A percentile compares a stretch with the other conserved stretches of the same genome.
These are phyloP conservation scores for Drosophila algonquin DNA, from an alignment of 2,888 invertebrate genomes.

Conservation along the genomic window DNA sequence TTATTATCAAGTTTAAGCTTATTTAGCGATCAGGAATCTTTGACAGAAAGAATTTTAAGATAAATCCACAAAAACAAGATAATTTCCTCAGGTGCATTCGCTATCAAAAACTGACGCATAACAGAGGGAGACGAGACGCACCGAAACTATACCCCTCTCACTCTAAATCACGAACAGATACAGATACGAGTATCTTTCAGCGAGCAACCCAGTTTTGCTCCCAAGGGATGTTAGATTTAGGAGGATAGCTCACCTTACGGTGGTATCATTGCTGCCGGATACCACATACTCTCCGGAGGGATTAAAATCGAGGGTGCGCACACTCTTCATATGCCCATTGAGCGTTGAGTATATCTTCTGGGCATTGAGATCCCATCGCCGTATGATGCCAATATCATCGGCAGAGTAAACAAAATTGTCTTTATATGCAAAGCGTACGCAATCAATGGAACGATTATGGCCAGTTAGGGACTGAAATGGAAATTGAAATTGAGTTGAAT, in stretches of 20 bases:
- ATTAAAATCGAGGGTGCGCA: conserved; percentile 97
- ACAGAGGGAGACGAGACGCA: neutral
- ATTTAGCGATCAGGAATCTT: no score
- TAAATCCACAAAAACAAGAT: no score
- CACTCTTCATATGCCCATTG: conserved; percentile 89
- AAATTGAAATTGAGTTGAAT: neutral
- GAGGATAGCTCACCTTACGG: conserved; percentile 82
- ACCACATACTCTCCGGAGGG: conserved; percentile 97
- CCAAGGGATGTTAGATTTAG: no score
- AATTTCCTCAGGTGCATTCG: neutral
- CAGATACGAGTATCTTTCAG: neutral
- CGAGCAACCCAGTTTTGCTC: neutral
- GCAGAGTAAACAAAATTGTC: conserved; percentile 98
- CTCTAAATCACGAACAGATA: neutral
- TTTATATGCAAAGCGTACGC: conserved; percentile 96
- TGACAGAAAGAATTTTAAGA: no score
- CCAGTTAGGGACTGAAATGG: conserved; percentile 92
- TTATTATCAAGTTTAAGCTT: no score
- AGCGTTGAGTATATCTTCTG: conserved; percentile 83
- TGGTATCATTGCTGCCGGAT: conserved; percentile 96
- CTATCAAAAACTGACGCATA: neutral
- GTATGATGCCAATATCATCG: conserved; percentile 95
- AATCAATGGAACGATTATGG: conserved; percentile 96
- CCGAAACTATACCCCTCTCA: neutral
- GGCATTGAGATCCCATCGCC: conserved; percentile 98